Conservation (phyloP, 2,797 vertebrate species). For the Parambassis ranga region DNA sequence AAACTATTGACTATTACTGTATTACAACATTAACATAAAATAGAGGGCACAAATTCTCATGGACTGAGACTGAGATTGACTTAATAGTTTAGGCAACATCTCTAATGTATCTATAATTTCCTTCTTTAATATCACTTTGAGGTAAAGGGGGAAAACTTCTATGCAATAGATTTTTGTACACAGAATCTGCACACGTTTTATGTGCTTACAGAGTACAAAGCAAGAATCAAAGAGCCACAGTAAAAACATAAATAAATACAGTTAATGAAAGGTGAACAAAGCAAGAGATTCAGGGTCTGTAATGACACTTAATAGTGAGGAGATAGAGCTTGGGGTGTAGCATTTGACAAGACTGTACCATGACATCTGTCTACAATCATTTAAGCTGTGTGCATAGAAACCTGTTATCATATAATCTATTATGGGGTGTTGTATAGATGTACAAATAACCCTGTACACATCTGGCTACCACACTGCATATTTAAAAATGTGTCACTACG, state of each 20-base stretch:
- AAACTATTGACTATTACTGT: no score
- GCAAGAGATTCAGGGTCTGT: neutral
- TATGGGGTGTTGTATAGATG: neutral
- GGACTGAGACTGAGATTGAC: neutral
- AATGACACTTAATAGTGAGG: neutral
- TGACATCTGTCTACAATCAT: neutral
- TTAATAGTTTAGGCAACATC: no score
- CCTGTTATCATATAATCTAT: neutral
- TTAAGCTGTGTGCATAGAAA: neutral
- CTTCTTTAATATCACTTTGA: neutral
- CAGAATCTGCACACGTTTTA: neutral
- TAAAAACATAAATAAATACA: slow-evolving; percentile 42
- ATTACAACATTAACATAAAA: no score
- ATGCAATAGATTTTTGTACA: slow-evolving; percentile 20
- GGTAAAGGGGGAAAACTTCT: neutral
- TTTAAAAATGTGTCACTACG: neutral
- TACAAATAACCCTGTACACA: neutral
- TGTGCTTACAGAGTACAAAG: neutral
- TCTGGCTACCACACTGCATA: neutral
- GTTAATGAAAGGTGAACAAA: neutral
- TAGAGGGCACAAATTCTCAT: no score
- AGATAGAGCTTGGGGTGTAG: neutral
- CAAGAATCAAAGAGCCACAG: neutral
- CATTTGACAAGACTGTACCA: neutral
- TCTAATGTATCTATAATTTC: neutral